Evolutionary conservation across 2,797 vertebrate species (phyloP).

Genomic region (Stomatorhinus walkeri): DNA sequence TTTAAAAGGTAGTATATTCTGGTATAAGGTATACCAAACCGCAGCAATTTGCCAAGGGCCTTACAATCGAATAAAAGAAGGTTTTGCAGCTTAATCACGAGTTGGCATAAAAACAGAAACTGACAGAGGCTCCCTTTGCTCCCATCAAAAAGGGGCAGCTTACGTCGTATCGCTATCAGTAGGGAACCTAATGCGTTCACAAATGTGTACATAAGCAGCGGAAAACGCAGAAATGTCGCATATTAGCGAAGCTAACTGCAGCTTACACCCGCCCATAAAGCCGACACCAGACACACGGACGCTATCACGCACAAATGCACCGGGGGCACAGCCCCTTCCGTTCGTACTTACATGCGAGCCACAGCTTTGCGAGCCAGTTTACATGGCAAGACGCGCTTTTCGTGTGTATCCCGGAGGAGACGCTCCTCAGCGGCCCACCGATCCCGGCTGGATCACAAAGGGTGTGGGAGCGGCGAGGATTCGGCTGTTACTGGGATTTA

Average conservation of each 20-base stretch:
- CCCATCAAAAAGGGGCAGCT: neutral
- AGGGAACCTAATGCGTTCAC: neutral
- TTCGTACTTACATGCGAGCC: slow-evolving; percentile 87
- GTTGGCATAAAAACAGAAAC: neutral
- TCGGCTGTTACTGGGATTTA: neutral
- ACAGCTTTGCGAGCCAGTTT: slow-evolving; percentile 97
- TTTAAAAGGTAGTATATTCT: neutral
- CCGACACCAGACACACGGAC: neutral
- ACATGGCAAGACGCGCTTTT: slow-evolving; percentile 90
- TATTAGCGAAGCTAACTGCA: neutral
- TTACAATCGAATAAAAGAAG: neutral
- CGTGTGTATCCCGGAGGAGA: slow-evolving; percentile 94
- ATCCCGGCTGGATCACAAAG: slow-evolving; percentile 76
- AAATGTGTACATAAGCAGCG: neutral
- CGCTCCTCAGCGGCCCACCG: slow-evolving; percentile 97
- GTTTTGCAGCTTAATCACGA: neutral
- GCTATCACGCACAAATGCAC: neutral
- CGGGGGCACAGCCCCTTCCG: neutral
- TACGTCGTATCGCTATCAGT: neutral
- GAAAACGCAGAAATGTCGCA: neutral
- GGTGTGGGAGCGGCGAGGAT: neutral
- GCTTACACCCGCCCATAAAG: neutral
- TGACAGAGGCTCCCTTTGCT: neutral
- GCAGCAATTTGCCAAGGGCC: neutral
- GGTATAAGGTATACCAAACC: neutral